A percentile compares a stretch with the other conserved stretches of the same genome.
phyloP scores from a whole-genome alignment of 2,113 vertebrate species.

The Scomber japonicus region DNA sequence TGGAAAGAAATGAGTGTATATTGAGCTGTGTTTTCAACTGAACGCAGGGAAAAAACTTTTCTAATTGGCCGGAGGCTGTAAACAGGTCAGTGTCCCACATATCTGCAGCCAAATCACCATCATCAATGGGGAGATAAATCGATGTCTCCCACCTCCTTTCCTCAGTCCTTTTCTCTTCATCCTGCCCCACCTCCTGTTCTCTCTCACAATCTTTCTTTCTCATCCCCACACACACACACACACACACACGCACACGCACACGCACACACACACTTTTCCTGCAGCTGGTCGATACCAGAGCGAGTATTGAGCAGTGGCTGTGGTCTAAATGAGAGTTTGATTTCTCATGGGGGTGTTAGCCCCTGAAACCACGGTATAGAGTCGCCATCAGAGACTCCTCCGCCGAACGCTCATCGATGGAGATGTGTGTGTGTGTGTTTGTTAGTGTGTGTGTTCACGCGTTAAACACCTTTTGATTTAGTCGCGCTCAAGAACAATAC shows the following conservation, averaged over 20 bases:
- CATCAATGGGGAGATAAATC: conserved; percentile 59
- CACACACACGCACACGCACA: conserved; percentile 12
- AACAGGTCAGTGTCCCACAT: conserved; percentile 56
- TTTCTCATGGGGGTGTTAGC: conserved; percentile 65
- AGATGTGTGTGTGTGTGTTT: conserved; percentile 29
- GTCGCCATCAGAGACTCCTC: conserved; percentile 64
- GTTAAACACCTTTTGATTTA: conserved; percentile 75
- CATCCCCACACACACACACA: conserved; percentile 6
- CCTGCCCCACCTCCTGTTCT: conserved; percentile 26
- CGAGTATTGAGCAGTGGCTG: conserved; percentile 69
- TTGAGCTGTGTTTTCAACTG: conserved; percentile 39
- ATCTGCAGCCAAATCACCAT: conserved; percentile 52
- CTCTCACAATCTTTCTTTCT: conserved; percentile 28
- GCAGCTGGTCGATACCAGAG: conserved; percentile 61
- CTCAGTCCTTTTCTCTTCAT: conserved; percentile 33
- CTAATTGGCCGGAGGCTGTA: conserved; percentile 46
- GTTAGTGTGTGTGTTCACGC: neutral
- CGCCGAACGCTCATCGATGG: conserved; percentile 58
- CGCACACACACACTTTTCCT: conserved; percentile 18
- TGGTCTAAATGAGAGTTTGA: conserved; percentile 78
- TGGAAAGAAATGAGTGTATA: conserved; percentile 2
- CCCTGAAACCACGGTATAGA: conserved; percentile 61
- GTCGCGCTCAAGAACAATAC: conserved; percentile 68
- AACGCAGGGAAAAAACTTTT: conserved; percentile 47
- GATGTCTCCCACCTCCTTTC: conserved; percentile 35